Base-by-base conservation (phyloP, 2,113 vertebrate species). In the Eurystomus gularis region DNA sequence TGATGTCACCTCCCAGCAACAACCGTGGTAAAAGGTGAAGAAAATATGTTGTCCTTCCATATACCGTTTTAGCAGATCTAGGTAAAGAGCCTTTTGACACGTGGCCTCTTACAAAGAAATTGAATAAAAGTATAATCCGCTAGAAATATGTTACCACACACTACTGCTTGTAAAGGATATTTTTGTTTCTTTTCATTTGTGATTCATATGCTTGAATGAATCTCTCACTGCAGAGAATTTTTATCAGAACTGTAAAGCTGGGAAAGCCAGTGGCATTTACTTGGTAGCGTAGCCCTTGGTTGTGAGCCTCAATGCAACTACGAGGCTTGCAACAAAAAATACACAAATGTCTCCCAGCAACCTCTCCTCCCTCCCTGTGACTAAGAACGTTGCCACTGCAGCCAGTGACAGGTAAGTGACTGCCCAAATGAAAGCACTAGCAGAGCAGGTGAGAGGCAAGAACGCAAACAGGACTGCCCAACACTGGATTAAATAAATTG, bases 61-160 rank as follows among this genome's bases (percentile, higher is more conserved):
- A 94, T 86, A 89, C 58, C 73, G 51, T 90, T 86, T 90, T 40
- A 96, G 89, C 91, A 69, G 87, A 92, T 75, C 44, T 54, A 80
- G 89, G 87, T 70, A 71, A 94, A 95, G 94, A 94, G 35, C 86
- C 71, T 91, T 88, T 75, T 95, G 91, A 96, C 93, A 91, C 66
- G 58, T 24, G 51, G 75, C 39, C 71, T 28, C 68, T 95, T 51
- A 26, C 39, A 73, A 71, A 91, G 91, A 83, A 94, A 94, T 78
- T 81, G 88, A 95, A 95, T 93, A 85, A 88, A 93, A 76, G 88
- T 19, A 16, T 77, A 85, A 91, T 95, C 93, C 94, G 83, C 88
- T 72, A 70, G 65, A 87, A 80, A 44, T 54, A 28, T n/a, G 92
- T 88, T 93, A 82, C 69, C 76, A n/a, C 52, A 86, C 68, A 60